A percentile compares a stretch with the other conserved stretches of the same genome.
Evolutionary conservation across 1,140 invertebrate species (phyloP).

Genomic region (Microplitis mediator): DNA sequence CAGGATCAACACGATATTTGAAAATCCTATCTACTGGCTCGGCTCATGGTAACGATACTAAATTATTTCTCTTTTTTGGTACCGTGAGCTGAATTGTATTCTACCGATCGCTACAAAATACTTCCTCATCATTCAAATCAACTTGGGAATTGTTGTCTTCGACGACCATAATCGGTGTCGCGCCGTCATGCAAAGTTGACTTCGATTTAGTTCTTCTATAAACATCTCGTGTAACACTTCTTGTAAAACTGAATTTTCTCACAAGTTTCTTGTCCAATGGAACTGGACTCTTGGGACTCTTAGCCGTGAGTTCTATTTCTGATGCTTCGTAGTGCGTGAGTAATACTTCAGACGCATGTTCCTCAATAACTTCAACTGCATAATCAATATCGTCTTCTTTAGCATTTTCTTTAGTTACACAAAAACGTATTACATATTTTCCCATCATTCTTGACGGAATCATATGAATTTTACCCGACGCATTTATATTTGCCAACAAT

Average conservation of each 20-base stretch:
- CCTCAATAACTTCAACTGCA: conserved; percentile 75
- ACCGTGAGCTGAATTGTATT: conserved; percentile 50
- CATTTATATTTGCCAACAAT: conserved; percentile 83
- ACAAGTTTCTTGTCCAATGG: conserved; percentile 66
- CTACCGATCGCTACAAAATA: conserved; percentile 58
- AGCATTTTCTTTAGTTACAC: conserved; percentile 81
- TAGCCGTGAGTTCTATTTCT: conserved; percentile 47
- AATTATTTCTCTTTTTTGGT: conserved; percentile 41
- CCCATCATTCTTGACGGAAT: conserved; percentile 82
- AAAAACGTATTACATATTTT: conserved; percentile 83
- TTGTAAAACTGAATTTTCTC: conserved; percentile 70
- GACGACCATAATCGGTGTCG: conserved; percentile 70
- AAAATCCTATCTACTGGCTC: conserved; percentile 25
- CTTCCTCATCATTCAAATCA: conserved; percentile 53
- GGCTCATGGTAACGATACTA: conserved; percentile 51
- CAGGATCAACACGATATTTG: conserved; percentile 18
- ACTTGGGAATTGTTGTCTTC: conserved; percentile 58
- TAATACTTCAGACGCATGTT: conserved; percentile 72
- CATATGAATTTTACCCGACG: conserved; percentile 88
- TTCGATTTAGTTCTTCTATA: conserved; percentile 67
- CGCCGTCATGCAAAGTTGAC: conserved; percentile 70
- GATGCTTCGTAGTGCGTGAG: conserved; percentile 54
- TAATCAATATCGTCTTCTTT: conserved; percentile 77
- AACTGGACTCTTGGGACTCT: conserved; percentile 60
- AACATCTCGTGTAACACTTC: conserved; percentile 69